Conservation (phyloP, 2,797 vertebrate genomes). For the Propithecus deckenii region DNA sequence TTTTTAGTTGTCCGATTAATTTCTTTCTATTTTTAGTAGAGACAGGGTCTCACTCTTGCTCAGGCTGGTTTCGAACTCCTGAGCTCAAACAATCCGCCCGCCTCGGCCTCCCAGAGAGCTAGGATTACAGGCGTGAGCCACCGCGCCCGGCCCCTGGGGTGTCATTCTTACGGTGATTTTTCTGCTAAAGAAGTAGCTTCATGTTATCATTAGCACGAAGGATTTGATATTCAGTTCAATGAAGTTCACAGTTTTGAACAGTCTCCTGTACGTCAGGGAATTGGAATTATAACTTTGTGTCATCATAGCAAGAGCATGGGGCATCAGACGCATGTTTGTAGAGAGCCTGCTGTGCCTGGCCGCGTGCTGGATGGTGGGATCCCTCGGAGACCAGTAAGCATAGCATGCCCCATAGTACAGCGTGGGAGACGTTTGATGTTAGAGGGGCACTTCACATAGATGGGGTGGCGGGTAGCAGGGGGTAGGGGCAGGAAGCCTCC, state of each 20-base stretch:
- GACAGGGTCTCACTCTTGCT: no score
- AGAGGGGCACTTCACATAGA: not conserved
- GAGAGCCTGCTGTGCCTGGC: not conserved
- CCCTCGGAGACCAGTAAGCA: not conserved
- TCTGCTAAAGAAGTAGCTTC: not conserved
- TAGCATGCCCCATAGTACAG: fast-evolving
- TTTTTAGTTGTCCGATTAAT: no score
- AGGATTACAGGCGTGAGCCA: no score
- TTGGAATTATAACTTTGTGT: not conserved
- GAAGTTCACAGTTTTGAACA: not conserved
- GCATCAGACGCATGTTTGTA: not conserved
- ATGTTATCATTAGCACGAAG: not conserved
- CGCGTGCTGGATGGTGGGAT: not conserved
- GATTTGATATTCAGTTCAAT: not conserved
- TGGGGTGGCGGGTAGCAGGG: fast-evolving
- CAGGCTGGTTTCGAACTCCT: no score
- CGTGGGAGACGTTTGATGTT: not conserved
- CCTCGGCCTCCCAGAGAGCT: no score
- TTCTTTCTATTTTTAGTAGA: no score
- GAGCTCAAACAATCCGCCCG: no score
- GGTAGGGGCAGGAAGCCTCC: not conserved
- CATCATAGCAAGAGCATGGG: not conserved
- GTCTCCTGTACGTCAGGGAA: not conserved
- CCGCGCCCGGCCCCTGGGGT: not conserved
- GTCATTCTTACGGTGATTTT: not conserved